Percentiles rank a stretch among this genome's conserved stretches.
phyloP scores from a whole-genome alignment of 2,797 vertebrate species.

The Lepilemur ruficaudatus region DNA sequence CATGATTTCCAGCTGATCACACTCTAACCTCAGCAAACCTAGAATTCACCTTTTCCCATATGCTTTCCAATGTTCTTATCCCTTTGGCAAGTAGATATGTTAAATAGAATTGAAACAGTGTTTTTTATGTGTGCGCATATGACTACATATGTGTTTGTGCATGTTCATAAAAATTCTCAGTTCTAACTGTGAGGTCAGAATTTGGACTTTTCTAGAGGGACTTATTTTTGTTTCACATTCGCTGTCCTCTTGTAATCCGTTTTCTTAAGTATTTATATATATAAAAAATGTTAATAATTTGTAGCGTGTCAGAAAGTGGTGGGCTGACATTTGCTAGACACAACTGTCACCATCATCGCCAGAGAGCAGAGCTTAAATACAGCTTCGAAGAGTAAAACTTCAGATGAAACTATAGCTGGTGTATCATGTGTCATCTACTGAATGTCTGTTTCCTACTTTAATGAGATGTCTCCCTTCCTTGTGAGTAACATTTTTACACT shows the following conservation, averaged over 20 bases:
- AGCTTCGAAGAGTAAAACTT: neutral
- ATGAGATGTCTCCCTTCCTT: neutral
- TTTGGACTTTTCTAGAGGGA: neutral
- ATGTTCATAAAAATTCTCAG: neutral
- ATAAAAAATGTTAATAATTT: neutral
- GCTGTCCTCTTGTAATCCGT: neutral
- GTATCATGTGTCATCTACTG: neutral
- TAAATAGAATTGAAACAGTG: neutral
- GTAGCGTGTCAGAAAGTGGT: neutral
- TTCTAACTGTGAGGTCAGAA: neutral
- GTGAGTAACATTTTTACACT: neutral
- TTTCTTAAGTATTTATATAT: neutral
- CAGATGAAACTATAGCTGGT: neutral
- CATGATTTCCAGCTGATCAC: neutral
- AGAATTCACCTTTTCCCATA: neutral
- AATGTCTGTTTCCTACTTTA: neutral
- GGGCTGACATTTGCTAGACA: neutral
- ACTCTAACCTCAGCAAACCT: neutral
- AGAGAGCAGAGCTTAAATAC: neutral
- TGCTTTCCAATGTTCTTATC: neutral
- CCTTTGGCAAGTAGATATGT: neutral
- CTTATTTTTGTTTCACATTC: neutral
- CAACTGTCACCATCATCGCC: neutral
- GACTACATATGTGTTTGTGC: neutral
- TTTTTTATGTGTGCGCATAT: neutral